A percentile compares a stretch with the other conserved stretches of the same genome.
phyloP scores from a whole-genome alignment of 2,888 invertebrate species.

The Epirrita christyi region DNA sequence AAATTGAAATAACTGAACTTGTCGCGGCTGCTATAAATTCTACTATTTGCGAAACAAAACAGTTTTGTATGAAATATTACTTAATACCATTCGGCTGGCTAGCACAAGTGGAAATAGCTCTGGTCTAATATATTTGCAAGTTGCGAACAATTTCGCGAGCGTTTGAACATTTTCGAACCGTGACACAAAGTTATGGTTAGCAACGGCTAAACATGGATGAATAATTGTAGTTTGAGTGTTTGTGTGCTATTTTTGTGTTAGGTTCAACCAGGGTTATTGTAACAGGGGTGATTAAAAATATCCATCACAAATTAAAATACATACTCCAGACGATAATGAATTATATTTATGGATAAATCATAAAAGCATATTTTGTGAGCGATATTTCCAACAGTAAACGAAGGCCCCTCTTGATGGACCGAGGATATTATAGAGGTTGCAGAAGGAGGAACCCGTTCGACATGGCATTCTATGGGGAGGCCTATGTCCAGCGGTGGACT shows the following conservation, averaged over 20 bases:
- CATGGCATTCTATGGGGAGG: too few species aligned
- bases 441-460: too few species aligned
- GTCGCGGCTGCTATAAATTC: constrained; percentile 48
- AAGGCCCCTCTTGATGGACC: too few species aligned
- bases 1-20: constrained; percentile 50
- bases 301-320: too few species aligned
- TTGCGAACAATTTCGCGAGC: constrained; percentile 44
- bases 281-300: too few species aligned
- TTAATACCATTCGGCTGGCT: constrained; percentile 44
- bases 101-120: constrained; percentile 39
- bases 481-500: too few species aligned
- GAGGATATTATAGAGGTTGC: too few species aligned
- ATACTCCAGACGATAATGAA: too few species aligned
- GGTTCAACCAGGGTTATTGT: too few species aligned
- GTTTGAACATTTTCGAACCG: constrained; percentile 33
- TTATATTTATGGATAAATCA: too few species aligned
- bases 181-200: constrained; percentile 17
- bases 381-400: too few species aligned
- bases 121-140: constrained; percentile 41
- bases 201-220: constrained; percentile 7
- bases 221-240: constrained; percentile 19
- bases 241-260: neutral
- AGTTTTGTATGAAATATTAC: constrained; percentile 47
- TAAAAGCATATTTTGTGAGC: too few species aligned
- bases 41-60: constrained; percentile 50